Conservation (phyloP, 2,113 vertebrate genomes). For the Mungos mungo region DNA sequence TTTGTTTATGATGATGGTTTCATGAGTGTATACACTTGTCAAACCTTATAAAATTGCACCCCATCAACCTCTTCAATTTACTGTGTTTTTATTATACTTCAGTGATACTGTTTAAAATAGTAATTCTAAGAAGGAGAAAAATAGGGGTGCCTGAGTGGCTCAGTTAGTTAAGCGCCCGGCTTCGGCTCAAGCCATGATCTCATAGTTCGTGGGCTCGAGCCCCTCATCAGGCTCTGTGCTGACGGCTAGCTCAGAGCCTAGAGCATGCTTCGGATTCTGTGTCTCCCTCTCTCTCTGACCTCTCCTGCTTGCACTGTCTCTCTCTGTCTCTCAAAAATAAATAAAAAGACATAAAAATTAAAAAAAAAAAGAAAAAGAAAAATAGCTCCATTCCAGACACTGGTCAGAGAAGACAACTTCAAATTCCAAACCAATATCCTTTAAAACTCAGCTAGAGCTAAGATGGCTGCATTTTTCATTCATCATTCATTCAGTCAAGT, state of each 20-base stretch:
- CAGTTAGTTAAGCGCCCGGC: too few species aligned
- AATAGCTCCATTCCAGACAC: not conserved
- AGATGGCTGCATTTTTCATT: not conserved
- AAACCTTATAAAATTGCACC: not conserved
- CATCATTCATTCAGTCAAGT: not conserved
- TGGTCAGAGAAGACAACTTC: not conserved
- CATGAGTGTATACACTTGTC: not conserved
- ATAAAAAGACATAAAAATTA: not conserved
- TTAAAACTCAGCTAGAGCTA: not conserved
- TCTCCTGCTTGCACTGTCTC: too few species aligned
- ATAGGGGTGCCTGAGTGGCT: not conserved
- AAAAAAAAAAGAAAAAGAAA: slow-evolving; percentile 10
- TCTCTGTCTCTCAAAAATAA: too few species aligned
- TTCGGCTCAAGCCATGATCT: too few species aligned
- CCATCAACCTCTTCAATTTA: not conserved
- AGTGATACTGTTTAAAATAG: not conserved
- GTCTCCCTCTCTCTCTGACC: too few species aligned
- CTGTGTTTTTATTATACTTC: not conserved
- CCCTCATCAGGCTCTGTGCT: too few species aligned
- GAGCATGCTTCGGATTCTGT: too few species aligned
- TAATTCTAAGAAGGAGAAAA: not conserved
- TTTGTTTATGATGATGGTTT: not conserved
- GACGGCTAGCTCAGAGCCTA: too few species aligned
- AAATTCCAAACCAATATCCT: not conserved
- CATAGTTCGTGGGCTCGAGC: too few species aligned